A percentile compares a stretch with the other conserved stretches of the same genome.
Evolutionary conservation across 2,113 vertebrate genomes (phyloP).

Genomic region (Lampris megalopsis): DNA sequence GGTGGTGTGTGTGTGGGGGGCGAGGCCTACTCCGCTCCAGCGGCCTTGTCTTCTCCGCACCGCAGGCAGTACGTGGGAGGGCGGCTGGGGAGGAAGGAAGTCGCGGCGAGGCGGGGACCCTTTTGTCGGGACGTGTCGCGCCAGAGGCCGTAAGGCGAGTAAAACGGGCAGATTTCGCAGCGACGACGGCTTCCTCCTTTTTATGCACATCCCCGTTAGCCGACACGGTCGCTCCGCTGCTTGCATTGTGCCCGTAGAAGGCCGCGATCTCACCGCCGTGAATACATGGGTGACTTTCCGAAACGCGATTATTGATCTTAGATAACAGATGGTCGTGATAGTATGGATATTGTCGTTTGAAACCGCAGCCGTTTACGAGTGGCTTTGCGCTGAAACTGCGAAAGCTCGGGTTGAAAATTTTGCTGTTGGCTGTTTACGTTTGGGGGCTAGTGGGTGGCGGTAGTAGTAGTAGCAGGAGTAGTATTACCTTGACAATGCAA

Average conservation of each 20-base stretch:
- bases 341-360: slow-evolving; percentile 35
- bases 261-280: slow-evolving; percentile 71
- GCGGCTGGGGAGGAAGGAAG: slow-evolving; percentile 77
- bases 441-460: slow-evolving; percentile 49
- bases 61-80: slow-evolving; percentile 77
- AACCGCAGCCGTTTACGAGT: slow-evolving; percentile 10
- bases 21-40: slow-evolving; percentile 80
- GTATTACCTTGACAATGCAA: slow-evolving; percentile 28
- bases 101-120: slow-evolving; percentile 64
- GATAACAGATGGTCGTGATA: slow-evolving; percentile 15
- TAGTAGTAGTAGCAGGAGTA: slow-evolving; percentile 32
- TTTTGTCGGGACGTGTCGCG: slow-evolving; percentile 51
- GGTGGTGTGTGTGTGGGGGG: slow-evolving; percentile 50
- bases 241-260: slow-evolving; percentile 80
- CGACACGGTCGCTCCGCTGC: slow-evolving; percentile 74
- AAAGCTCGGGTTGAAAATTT: slow-evolving; percentile 27
- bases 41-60: slow-evolving; percentile 80
- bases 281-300: slow-evolving; percentile 63
- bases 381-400: slow-evolving; percentile 4
- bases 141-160: slow-evolving; percentile 54
- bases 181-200: slow-evolving; percentile 42
- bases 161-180: slow-evolving; percentile 46
- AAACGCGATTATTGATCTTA: slow-evolving; percentile 33
- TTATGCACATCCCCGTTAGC: slow-evolving; percentile 71
- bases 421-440: slow-evolving; percentile 77